phyloP scores from a whole-genome alignment of 2,888 invertebrate genomes.

The Endotricha flammealis region DNA sequence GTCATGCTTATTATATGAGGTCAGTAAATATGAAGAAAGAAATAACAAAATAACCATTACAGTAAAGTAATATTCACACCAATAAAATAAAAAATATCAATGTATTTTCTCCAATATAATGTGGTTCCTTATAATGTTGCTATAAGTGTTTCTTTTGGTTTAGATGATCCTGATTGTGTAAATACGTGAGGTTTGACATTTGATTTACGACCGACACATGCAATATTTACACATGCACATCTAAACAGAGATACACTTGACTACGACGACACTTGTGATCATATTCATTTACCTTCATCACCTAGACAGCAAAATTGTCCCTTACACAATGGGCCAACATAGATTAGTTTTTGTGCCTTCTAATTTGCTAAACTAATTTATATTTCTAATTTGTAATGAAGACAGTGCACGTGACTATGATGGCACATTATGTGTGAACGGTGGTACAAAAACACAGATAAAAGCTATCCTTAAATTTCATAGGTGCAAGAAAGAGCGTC shows the following conservation, averaged over 20 bases:
- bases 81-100: conserved; percentile 29
- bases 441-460: conserved; percentile 29
- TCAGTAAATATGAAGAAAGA: conserved; percentile 46
- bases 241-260: conserved; percentile 30
- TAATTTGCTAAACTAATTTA: too few relatives aligned
- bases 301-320: conserved; percentile 41
- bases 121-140: conserved; percentile 34
- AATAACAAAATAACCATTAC: conserved; percentile 42
- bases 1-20: conserved; percentile 74
- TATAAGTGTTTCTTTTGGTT: conserved; percentile 31
- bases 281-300: conserved; percentile 46
- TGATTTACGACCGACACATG: conserved; percentile 42
- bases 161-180: conserved; percentile 35
- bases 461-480: conserved; percentile 24
- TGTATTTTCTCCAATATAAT: conserved; percentile 25
- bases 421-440: too few relatives aligned
- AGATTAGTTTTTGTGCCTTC: too few relatives aligned
- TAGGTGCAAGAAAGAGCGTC: conserved; percentile 26
- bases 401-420: too few relatives aligned
- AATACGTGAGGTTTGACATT: conserved; percentile 30
- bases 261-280: conserved; percentile 37
- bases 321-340: too few relatives aligned
- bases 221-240: conserved; percentile 50
- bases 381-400: too few relatives aligned
- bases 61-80: conserved; percentile 44